These are phyloP conservation scores for Drosophila ezoana DNA, from an alignment of 2,888 invertebrate species.

Conservation along the genomic window DNA sequence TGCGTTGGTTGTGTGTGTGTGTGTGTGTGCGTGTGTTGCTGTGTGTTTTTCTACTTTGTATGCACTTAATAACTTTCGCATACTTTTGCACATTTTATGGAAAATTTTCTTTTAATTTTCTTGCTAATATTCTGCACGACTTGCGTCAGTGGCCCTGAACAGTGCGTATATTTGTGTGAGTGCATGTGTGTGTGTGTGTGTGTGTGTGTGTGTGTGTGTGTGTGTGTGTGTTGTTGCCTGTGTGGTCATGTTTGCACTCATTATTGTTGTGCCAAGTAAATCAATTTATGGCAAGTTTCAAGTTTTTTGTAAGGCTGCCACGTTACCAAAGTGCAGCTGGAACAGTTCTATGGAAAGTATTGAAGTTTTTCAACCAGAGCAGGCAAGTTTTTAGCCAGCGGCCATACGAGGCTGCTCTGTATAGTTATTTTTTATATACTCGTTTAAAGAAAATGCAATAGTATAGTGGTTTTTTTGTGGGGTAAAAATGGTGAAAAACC, in stretches of 20 bases:
- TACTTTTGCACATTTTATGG: conserved; percentile 80
- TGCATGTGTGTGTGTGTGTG: conserved; percentile 17
- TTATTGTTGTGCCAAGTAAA: conserved; percentile 71
- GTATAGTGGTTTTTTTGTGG: background rate
- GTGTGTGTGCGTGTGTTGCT: conserved; percentile 21
- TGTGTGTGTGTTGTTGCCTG: conserved; percentile 11
- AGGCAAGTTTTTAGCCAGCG: conserved; percentile 24
- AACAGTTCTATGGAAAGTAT: conserved; percentile 29
- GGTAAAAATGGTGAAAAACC: background rate
- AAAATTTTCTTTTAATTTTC: conserved; percentile 72
- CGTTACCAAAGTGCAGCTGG: conserved; percentile 44
- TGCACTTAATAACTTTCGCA: conserved; percentile 80
- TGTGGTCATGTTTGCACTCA: conserved; percentile 63
- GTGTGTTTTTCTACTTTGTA: conserved; percentile 77
- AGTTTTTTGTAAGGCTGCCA: conserved; percentile 65
- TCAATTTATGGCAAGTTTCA: conserved; percentile 67
- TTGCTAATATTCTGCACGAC: conserved; percentile 62
- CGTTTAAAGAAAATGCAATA: background rate
- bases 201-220: conserved; percentile 12
- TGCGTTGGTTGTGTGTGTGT: conserved; percentile 20
- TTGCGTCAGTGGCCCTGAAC: conserved; percentile 43
- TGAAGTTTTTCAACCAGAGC: conserved; percentile 29
- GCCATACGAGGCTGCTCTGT: conserved; percentile 23
- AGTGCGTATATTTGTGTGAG: conserved; percentile 12
- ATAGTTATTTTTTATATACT: conserved; percentile 4